A percentile compares a stretch with the other conserved stretches of the same genome.
Conservation (phyloP, 2,113 vertebrate species). For the Pseudolaguvia tuberculata region DNA sequence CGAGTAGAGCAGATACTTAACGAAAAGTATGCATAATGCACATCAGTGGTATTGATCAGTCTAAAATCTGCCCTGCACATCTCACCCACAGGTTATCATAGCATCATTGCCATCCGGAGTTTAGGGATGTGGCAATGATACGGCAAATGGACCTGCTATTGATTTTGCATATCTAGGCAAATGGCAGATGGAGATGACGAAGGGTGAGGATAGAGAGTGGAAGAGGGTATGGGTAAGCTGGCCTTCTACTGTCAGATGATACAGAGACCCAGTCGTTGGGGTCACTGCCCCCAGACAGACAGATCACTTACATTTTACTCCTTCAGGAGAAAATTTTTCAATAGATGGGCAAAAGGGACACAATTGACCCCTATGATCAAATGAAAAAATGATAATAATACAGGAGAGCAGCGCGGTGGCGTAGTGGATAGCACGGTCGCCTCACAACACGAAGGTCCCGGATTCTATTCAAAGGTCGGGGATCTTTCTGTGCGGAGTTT, state of each 20-base stretch:
- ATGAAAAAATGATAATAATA: no score
- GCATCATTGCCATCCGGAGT: slow-evolving; percentile 72
- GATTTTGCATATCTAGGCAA: slow-evolving; percentile 63
- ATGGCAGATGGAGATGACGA: slow-evolving; percentile 46
- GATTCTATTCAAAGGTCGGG: no score
- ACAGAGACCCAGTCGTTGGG: slow-evolving; percentile 44
- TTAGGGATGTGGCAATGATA: slow-evolving; percentile 64
- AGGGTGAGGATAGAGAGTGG: slow-evolving; percentile 40
- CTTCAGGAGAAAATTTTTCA: slow-evolving; percentile 34
- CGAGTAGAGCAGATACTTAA: slow-evolving; percentile 32
- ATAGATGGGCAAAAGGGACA: slow-evolving; percentile 13
- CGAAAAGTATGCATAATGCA: slow-evolving; percentile 55
- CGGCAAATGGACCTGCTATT: slow-evolving; percentile 71
- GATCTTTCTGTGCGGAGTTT: no score
- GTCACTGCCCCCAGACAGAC: slow-evolving; percentile 32
- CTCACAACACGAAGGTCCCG: no score
- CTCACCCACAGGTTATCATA: slow-evolving; percentile 70
- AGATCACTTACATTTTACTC: slow-evolving; percentile 41
- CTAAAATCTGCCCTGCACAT: slow-evolving; percentile 55
- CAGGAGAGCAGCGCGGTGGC: no score
- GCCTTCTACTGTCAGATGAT: slow-evolving; percentile 54
- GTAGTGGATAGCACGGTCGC: no score
- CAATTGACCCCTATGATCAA: no score
- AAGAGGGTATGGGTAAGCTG: slow-evolving; percentile 38
- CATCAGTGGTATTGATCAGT: slow-evolving; percentile 66